Evolutionary conservation across 2,888 invertebrate genomes (phyloP).

Genomic region (Bugula neritina): DNA sequence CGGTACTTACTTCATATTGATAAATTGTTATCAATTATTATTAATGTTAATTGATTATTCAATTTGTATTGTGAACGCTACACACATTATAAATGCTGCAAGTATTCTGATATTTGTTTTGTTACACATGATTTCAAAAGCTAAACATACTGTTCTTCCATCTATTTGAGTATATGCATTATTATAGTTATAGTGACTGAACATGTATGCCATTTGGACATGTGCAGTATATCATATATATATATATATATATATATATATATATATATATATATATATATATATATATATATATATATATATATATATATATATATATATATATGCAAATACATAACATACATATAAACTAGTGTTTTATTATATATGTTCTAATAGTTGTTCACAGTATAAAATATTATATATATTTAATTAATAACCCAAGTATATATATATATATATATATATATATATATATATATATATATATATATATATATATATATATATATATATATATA

Average conservation of each 20-base stretch:
- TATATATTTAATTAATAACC: background rate
- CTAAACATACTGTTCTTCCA: too few species aligned
- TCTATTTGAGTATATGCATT: too few species aligned
- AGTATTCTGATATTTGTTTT: too few species aligned
- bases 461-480: slow-evolving; percentile 21
- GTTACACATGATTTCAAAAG: too few species aligned
- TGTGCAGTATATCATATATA: background rate
- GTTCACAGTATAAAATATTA: too few species aligned
- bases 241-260: slow-evolving; percentile 22
- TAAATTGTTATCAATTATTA: background rate
- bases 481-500: slow-evolving; percentile 20
- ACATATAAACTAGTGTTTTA: background rate
- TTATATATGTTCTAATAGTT: too few species aligned
- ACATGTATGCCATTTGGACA: background rate
- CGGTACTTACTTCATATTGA: background rate
- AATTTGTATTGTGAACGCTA: background rate
- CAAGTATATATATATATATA: slow-evolving; percentile 21
- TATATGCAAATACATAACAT: slow-evolving; percentile 15
- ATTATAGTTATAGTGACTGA: too few species aligned
- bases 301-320: slow-evolving; percentile 21
- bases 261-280: slow-evolving; percentile 4
- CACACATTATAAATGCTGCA: too few species aligned
- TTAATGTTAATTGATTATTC: background rate
- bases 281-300: slow-evolving; percentile 19
- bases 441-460: slow-evolving; percentile 26